Base-by-base conservation (phyloP, 2,888 invertebrate species). In the Strigamia crassipes region DNA sequence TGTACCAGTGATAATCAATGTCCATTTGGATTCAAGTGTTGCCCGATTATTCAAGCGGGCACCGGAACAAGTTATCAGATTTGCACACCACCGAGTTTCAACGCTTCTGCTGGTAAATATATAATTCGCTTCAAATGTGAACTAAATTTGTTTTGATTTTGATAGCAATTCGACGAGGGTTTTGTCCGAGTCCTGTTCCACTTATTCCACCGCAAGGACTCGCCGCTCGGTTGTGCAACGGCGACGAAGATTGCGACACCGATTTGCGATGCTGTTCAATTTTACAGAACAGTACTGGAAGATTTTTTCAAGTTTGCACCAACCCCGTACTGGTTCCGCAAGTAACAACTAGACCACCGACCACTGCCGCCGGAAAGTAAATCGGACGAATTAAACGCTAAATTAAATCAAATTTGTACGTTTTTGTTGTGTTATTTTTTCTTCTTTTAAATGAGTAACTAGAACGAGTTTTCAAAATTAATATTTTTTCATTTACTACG, bases 231-330 rank as follows among this genome's bases (percentile, higher is more conserved):
- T 8, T 80, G 23, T 80, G 80, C 42, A 80, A 10, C 1, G 51
- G 80, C n/a, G 80, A 80, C 15, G 46, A 80, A 23, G 80, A 80
- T 15, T 80, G 80, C n/a, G 1, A 2, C 9, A 10, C 10, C 12
- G 15, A 31, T 23, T 12, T 46, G 13, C 6, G 46, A 51, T 80
- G 80, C 31, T 80, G 80, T n/a, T 27, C 51, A 27, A 13, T 80
- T 21, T 23, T 80, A 27, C 80, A 80, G 10, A 80, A 31, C 51
- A 80, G 80, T 10, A 80, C 80, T 3, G 51, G 56, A 27, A 31
- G 46, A 80, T 51, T 80, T 18, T 80, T 46, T 27, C 42, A 80
- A 42, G 51, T 51, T 15, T 80, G 80, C 27, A 27, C 80, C 2
- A 31, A 13, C 12, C 80, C 80, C 15, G 9, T 56, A 4, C 9